Conservation (phyloP, 92 coral and sea anemone species). For the Heliopora coerulea region DNA sequence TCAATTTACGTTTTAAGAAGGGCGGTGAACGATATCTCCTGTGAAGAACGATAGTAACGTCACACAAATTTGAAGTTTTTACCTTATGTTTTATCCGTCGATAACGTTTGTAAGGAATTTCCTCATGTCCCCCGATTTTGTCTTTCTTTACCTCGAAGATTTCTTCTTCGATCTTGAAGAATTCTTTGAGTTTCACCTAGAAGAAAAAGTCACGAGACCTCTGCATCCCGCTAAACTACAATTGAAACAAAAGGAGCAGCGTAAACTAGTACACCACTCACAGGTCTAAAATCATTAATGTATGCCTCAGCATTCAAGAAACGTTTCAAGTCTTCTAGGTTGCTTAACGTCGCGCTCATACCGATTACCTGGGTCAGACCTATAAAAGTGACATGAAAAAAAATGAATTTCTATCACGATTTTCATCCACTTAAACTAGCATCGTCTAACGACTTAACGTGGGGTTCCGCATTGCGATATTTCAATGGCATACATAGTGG, state of each 20-base stretch:
- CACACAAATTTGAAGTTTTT: too few relatives aligned
- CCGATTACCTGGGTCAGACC: constrained; percentile 78
- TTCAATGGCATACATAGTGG: too few relatives aligned
- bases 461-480: too few relatives aligned
- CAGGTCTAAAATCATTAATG: constrained; percentile 92
- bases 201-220: not conserved
- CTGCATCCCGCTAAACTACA: not conserved
- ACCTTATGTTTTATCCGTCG: constrained; percentile 54
- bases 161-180: constrained; percentile 55
- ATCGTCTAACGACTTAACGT: too few relatives aligned
- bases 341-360: constrained; percentile 97
- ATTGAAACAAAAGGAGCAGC: not conserved
- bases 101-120: constrained; percentile 46
- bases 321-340: constrained; percentile 71
- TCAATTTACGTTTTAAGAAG: too few relatives aligned
- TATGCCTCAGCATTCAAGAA: constrained; percentile 84
- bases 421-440: too few relatives aligned
- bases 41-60: too few relatives aligned
- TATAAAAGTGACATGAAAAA: too few relatives aligned
- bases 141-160: constrained; percentile 63
- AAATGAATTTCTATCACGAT: not conserved
- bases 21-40: too few relatives aligned
- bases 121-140: constrained; percentile 49
- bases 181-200: constrained; percentile 32
- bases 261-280: constrained; percentile 38